A percentile compares a stretch with the other conserved stretches of the same genome.
Conservation (phyloP, 2,797 vertebrate species). For the Hylomyscus alleni region DNA sequence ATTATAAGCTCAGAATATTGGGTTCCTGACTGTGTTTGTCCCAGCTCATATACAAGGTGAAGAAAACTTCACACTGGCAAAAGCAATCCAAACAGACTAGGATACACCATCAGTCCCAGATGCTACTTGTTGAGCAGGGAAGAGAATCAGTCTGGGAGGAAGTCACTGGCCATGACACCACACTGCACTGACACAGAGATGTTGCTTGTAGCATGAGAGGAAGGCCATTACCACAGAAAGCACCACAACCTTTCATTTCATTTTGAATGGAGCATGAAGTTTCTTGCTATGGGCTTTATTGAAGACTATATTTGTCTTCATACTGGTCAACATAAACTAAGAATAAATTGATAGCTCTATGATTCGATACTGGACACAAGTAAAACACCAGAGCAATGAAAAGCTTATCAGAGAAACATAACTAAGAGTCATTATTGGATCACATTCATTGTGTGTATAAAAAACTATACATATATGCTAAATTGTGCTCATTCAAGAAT, state of each 20-base stretch:
- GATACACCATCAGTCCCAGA: not conserved
- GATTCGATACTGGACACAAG: not conserved
- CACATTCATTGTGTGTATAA: not conserved
- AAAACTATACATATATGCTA: not conserved
- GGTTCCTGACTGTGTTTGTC: not conserved
- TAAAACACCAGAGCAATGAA: not conserved
- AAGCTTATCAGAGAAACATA: not conserved
- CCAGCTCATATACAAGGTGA: not conserved
- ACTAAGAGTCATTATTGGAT: not conserved
- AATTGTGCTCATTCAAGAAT: not conserved
- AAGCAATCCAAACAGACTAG: not conserved
- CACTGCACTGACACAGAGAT: not conserved
- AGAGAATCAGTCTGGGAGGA: not conserved
- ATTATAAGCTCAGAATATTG: not conserved
- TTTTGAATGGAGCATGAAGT: constrained; percentile 22
- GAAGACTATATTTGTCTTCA: not conserved
- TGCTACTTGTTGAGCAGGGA: not conserved
- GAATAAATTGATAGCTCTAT: not conserved
- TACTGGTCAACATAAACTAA: not conserved
- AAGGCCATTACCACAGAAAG: not conserved
- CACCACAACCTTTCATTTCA: not conserved
- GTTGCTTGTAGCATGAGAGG: not conserved
- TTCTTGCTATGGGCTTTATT: not conserved
- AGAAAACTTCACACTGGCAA: not conserved
- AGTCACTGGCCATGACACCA: not conserved